A percentile compares a stretch with the other conserved stretches of the same genome.
These are phyloP conservation scores for Autographa gamma DNA, from an alignment of 2,888 invertebrate species.

Conservation along the genomic window DNA sequence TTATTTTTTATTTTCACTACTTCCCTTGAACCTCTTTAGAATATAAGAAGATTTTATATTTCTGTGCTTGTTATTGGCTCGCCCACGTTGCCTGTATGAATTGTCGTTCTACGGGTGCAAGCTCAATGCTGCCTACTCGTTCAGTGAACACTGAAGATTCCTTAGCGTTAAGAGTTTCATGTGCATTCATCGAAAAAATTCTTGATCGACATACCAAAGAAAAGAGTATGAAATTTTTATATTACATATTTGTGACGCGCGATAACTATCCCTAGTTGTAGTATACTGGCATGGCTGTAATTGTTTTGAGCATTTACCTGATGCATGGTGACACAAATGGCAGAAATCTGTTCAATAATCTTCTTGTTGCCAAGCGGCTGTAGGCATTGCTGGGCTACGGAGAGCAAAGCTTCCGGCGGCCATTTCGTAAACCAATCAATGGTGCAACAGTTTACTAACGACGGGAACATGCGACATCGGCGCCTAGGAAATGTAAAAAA, in stretches of 20 bases:
- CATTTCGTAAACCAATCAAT: slow-evolving; percentile 98
- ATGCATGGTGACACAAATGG: slow-evolving; percentile 82
- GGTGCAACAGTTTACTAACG: slow-evolving; percentile 97
- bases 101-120: not conserved
- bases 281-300: not conserved
- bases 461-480: slow-evolving; percentile 97
- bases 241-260: not conserved
- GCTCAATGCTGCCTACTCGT: not conserved
- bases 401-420: slow-evolving; percentile 95
- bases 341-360: slow-evolving; percentile 75
- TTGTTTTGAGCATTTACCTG: slow-evolving; percentile 70
- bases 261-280: not conserved
- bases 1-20: not conserved
- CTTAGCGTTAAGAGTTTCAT: not conserved
- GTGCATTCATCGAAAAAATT: not conserved
- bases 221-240: not conserved
- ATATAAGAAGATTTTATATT: not conserved
- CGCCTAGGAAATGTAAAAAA: slow-evolving; percentile 84
- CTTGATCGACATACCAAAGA: not conserved
- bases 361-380: slow-evolving; percentile 87
- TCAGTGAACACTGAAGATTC: not conserved
- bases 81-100: not conserved
- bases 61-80: not conserved
- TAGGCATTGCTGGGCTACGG: slow-evolving; percentile 94
- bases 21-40: not conserved